These are phyloP conservation scores for Bombus superbus DNA, from an alignment of 1,140 invertebrate species.

Conservation along the genomic window DNA sequence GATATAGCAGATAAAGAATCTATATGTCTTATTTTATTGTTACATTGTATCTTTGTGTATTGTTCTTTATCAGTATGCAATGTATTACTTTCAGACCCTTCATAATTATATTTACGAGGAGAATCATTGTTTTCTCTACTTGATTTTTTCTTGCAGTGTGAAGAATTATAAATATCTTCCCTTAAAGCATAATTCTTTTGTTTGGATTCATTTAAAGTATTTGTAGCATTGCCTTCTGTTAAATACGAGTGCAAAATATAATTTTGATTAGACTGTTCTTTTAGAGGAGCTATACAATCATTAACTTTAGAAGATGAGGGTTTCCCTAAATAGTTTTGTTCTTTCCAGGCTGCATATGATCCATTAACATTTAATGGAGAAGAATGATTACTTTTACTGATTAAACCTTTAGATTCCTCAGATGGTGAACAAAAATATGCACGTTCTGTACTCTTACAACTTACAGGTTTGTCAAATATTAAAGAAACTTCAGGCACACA, in stretches of 20 bases:
- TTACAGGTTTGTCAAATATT: conserved; percentile 67
- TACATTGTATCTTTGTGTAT: not conserved
- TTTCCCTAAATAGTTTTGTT: conserved; percentile 61
- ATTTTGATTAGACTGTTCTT: conserved; percentile 3
- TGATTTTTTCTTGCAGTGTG: not conserved
- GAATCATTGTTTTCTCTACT: not conserved
- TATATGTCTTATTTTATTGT: not conserved
- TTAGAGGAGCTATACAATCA: not conserved
- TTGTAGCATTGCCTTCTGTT: not conserved
- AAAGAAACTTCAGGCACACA: conserved; percentile 74
- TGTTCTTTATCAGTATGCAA: not conserved
- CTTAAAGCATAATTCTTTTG: not conserved
- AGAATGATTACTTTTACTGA: not conserved
- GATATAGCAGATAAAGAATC: not conserved
- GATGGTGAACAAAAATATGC: not conserved
- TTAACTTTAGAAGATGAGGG: not conserved
- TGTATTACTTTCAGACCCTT: not conserved
- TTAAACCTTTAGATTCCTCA: not conserved
- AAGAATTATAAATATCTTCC: not conserved
- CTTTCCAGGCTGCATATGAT: conserved; percentile 73
- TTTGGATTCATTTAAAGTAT: not conserved
- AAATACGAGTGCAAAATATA: not conserved
- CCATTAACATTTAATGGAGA: conserved; percentile 29
- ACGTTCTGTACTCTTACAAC: conserved; percentile 2
- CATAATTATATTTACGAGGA: not conserved